A percentile compares a stretch with the other conserved stretches of the same genome.
Evolutionary conservation across 53 echinoderm and acorn worm genomes (phyloP).

Genomic region (Echinometra lucunter): DNA sequence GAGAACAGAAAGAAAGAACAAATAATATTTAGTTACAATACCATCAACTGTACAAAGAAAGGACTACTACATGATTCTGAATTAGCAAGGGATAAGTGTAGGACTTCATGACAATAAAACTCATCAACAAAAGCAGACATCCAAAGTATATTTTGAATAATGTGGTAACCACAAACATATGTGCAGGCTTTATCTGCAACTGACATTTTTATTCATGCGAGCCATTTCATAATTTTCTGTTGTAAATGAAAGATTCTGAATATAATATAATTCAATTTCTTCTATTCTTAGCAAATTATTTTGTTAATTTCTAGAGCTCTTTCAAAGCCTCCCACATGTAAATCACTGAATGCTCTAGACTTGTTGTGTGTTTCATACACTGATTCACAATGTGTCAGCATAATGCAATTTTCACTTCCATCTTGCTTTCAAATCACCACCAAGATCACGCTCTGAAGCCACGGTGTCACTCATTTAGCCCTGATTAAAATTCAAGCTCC

Average conservation of each 20-base stretch:
- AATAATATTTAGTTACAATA: neutral
- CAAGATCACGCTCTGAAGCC: neutral
- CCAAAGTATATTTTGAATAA: neutral
- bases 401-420: neutral
- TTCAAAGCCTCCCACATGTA: neutral
- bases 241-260: too few species aligned
- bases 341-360: neutral
- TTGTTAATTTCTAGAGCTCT: neutral
- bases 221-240: too few species aligned
- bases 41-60: neutral
- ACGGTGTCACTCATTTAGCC: conserved; percentile 29
- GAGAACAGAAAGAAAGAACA: neutral
- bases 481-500: conserved; percentile 33
- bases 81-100: too few species aligned
- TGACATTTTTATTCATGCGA: too few species aligned
- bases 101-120: too few species aligned
- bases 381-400: neutral
- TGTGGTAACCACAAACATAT: neutral
- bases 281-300: too few species aligned
- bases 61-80: neutral
- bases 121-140: neutral
- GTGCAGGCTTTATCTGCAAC: too few species aligned
- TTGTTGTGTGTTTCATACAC: too few species aligned
- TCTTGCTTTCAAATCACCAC: conserved; percentile 15
- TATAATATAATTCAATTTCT: too few species aligned